Evolutionary conservation across 1,140 invertebrate species (phyloP).

Genomic region (Leptestheria dahalacensis): DNA sequence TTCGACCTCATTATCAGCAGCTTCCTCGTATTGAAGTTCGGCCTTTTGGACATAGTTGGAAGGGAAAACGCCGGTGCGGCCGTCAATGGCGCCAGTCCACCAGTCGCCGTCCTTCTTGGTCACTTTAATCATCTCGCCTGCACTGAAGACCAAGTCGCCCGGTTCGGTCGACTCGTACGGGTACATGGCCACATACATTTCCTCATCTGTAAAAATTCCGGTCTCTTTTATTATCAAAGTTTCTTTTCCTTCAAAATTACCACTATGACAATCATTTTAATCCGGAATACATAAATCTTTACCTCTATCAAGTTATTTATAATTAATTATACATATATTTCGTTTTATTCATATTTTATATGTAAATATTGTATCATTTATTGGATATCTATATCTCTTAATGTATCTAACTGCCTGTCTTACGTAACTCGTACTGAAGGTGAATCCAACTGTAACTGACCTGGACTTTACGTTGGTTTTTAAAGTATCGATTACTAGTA

Average conservation of each 20-base stretch:
- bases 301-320: too few species aligned
- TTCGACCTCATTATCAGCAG: slow-evolving; percentile 7
- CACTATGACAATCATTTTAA: neutral
- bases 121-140: slow-evolving; percentile 77
- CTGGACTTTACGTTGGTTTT: too few species aligned
- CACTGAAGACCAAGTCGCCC: slow-evolving; percentile 80
- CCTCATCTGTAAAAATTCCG: slow-evolving; percentile 24
- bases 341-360: too few species aligned
- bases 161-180: slow-evolving; percentile 71
- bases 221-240: neutral
- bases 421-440: too few species aligned
- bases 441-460: too few species aligned
- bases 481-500: too few species aligned
- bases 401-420: too few species aligned
- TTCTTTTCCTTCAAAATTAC: neutral
- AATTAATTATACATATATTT: too few species aligned
- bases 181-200: slow-evolving; percentile 71
- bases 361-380: too few species aligned
- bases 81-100: slow-evolving; percentile 88
- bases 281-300: neutral
- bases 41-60: slow-evolving; percentile 71
- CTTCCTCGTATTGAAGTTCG: slow-evolving; percentile 23
- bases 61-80: slow-evolving; percentile 82
- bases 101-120: slow-evolving; percentile 85
- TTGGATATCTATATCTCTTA: too few species aligned